Evolutionary conservation across 2,797 vertebrate genomes (phyloP).

Genomic region (Acanthurus leucopareius): DNA sequence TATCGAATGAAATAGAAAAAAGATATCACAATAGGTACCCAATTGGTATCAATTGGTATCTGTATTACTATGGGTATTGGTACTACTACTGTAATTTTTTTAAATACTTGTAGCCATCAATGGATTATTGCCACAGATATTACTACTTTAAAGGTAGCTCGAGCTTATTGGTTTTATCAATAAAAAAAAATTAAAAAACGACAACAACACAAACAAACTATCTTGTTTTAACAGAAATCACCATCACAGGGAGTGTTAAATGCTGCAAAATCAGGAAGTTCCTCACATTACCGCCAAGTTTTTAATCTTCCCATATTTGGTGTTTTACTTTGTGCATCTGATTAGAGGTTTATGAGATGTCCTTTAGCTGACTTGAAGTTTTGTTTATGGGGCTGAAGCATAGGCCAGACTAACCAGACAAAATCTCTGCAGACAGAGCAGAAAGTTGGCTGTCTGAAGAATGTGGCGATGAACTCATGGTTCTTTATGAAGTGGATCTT

Average conservation of each 20-base stretch:
- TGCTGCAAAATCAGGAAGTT: neutral
- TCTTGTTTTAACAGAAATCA: neutral
- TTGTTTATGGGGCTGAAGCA: slow-evolving; percentile 16
- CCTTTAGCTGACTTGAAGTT: neutral
- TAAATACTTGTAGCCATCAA: neutral
- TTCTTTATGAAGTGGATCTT: slow-evolving; percentile 99
- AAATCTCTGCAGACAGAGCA: slow-evolving; percentile 99
- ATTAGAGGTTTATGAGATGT: slow-evolving; percentile 19
- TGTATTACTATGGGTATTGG: too few relatives aligned
- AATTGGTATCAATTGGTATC: too few relatives aligned
- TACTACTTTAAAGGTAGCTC: neutral
- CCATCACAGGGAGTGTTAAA: neutral
- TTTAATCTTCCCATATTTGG: slow-evolving; percentile 5
- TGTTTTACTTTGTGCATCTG: slow-evolving; percentile 13
- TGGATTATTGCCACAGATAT: neutral
- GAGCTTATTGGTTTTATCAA: neutral
- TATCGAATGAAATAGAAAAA: too few relatives aligned
- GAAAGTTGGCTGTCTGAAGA: slow-evolving; percentile 98
- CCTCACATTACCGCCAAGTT: neutral
- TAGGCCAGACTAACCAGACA: slow-evolving; percentile 91
- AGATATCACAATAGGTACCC: too few relatives aligned
- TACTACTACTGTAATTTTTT: neutral
- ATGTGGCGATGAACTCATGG: slow-evolving; percentile 97
- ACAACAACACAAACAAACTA: neutral
- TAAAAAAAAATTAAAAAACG: neutral